These are phyloP conservation scores for Zaprionus lineosus DNA, from an alignment of 2,888 invertebrate species.

Conservation along the genomic window DNA sequence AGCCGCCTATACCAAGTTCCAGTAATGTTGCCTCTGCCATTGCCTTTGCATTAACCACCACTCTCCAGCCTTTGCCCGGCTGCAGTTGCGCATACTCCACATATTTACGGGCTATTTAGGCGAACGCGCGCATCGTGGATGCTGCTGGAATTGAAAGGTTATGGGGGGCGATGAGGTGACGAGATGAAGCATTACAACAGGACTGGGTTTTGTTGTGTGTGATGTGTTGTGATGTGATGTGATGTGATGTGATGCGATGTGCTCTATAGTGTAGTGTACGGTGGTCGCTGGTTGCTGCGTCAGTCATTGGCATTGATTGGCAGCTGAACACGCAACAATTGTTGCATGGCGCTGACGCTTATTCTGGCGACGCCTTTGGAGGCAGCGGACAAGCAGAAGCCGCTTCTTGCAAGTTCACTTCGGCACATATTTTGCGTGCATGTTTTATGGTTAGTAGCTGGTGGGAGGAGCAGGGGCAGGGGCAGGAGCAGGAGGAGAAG, in stretches of 20 bases:
- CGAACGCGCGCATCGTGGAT: slow-evolving; percentile 59
- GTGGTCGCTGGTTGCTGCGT: slow-evolving; percentile 32
- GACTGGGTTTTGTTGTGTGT: slow-evolving; percentile 6
- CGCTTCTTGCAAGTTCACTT: slow-evolving; percentile 34
- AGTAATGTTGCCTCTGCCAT: background rate
- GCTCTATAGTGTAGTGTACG: slow-evolving; percentile 9
- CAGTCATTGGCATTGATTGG: slow-evolving; percentile 74
- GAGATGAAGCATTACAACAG: background rate
- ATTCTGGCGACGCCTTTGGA: slow-evolving; percentile 22
- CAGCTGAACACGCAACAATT: slow-evolving; percentile 75
- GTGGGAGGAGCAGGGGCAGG: background rate
- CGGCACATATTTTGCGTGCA: slow-evolving; percentile 50
- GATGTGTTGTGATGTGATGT: slow-evolving; percentile 9
- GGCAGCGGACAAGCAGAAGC: slow-evolving; percentile 5
- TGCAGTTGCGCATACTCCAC: slow-evolving; percentile 67
- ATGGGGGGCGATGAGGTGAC: background rate
- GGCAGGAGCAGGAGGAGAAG: no score
- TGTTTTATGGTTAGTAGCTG: slow-evolving; percentile 23
- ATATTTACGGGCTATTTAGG: slow-evolving; percentile 77
- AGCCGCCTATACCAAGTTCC: background rate
- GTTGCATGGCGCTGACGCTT: slow-evolving; percentile 66
- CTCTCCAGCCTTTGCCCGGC: background rate
- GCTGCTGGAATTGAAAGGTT: slow-evolving; percentile 22
- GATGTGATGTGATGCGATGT: slow-evolving; percentile 16
- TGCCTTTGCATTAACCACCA: background rate